phyloP scores from a whole-genome alignment of 2,113 vertebrate genomes.

The Psophia crepitans region DNA sequence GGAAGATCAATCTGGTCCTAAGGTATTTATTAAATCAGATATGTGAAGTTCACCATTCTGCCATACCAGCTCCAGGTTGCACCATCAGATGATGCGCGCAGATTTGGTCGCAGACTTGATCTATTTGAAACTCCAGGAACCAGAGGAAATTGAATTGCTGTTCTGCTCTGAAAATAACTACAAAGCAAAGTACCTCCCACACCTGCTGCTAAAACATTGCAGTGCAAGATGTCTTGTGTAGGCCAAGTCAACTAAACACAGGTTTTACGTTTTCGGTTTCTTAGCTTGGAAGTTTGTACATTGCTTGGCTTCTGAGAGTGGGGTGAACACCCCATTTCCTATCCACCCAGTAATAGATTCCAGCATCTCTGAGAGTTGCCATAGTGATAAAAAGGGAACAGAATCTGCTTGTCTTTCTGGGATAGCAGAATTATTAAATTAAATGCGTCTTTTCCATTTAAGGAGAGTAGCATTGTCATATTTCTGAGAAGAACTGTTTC shows the following conservation, averaged over 20 bases:
- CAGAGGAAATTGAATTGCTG: neutral
- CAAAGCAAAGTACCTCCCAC: neutral
- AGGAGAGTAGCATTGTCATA: neutral
- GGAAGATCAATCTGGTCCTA: neutral
- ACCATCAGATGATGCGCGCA: neutral
- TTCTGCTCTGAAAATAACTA: neutral
- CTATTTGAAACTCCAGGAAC: neutral
- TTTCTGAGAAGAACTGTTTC: neutral
- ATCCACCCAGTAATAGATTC: neutral
- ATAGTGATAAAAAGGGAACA: constrained; percentile 52
- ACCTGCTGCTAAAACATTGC: neutral
- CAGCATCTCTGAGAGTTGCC: constrained; percentile 40
- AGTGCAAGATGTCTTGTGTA: neutral
- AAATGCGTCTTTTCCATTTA: constrained; percentile 20
- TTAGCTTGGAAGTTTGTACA: neutral
- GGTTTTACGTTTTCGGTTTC: neutral
- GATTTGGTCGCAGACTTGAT: neutral
- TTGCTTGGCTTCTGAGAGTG: neutral
- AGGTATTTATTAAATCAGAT: neutral
- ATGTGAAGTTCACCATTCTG: neutral
- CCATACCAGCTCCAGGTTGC: neutral
- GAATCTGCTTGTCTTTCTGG: constrained; percentile 50
- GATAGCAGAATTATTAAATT: constrained; percentile 41
- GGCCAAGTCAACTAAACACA: neutral
- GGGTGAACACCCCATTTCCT: neutral